Base-by-base conservation (phyloP, 2,113 vertebrate genomes). In the Dipodomys ordii region DNA sequence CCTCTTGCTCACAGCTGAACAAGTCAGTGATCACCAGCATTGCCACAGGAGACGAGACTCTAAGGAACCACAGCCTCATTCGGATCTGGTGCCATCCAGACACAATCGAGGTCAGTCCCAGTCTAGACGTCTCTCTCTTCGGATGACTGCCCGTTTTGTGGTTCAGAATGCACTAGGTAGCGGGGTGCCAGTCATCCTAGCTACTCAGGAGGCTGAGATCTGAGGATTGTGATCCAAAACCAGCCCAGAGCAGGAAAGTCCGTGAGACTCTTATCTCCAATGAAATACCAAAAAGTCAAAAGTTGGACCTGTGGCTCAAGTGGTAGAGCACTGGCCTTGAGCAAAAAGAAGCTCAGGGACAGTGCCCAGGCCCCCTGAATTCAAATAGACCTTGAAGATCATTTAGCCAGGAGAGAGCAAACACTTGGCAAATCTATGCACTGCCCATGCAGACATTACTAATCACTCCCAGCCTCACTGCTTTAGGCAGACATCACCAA, bases 31-130 rank as follows among this genome's bases (percentile, higher is more conserved):
- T 99, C 97, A 99, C 98, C 0, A 99, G 98, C 90, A 98, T 99
- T 0, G 99, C 99, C 5, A 97, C 97, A 2, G 99, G 99, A 13
- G 98, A 99, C 0, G 98, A 99, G 95, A 98, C 97, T 94, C 96
- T 99, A 97, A 98, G 98, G 97, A 99, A 99, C 97, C 98, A 98
- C 90, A 99, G 99, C 88, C 98, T 99, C 90, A 98, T 99, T 93
- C 99, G 98, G 0, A 65, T 98, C 94, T 99, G 99, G 99, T 99
- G 99, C 96, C 95, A 95, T 53, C 95, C 97, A 22, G 78, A 97
- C 49, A 22, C 86, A 27, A 35, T 69, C 22, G 95, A 96, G 99
- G 99, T 99, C 97, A 98, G 98, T 83, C 27, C 8, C 4, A 27
- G 0, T 0, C 82, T 39, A 81, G 71, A 35, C 18, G 73, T 71